These are phyloP conservation scores for Drosophila lacteicornis DNA, from an alignment of 1,140 invertebrate species.

Conservation along the genomic window DNA sequence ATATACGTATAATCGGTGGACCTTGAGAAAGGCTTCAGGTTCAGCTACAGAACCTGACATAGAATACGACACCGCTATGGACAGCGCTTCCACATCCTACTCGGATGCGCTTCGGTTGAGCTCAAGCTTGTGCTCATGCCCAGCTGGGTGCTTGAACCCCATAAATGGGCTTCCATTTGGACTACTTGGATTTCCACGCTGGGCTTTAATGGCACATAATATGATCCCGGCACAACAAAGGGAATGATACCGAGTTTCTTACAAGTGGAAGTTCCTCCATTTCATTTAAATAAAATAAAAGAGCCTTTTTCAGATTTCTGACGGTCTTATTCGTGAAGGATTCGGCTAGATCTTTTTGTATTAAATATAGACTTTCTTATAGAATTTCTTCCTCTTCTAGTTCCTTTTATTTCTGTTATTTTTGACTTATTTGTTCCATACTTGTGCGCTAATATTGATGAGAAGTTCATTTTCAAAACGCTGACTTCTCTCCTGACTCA, in stretches of 20 bases:
- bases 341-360: too few relatives aligned
- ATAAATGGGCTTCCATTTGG: constrained; percentile 32
- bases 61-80: constrained; percentile 36
- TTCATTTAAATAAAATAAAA: not conserved
- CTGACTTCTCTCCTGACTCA: constrained; percentile 22
- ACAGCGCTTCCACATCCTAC: constrained; percentile 20
- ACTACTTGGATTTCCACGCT: constrained; percentile 22
- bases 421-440: not conserved
- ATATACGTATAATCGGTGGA: constrained; percentile 35
- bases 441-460: not conserved
- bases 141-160: constrained; percentile 48
- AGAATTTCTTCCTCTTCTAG: too few relatives aligned
- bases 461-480: constrained; percentile 12
- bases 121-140: constrained; percentile 40
- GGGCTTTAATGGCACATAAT: constrained; percentile 39
- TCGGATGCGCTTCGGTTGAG: constrained; percentile 29
- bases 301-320: not conserved
- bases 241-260: constrained; percentile 2
- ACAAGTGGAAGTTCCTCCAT: not conserved
- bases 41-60: constrained; percentile 30
- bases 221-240: constrained; percentile 29
- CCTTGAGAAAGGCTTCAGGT: constrained; percentile 55
- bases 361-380: too few relatives aligned
- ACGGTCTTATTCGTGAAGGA: not conserved
- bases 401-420: too few relatives aligned